Evolutionary conservation across 2,888 invertebrate genomes (phyloP), one percentile per base, ranked within the genome.

Genomic region (Emmelina monodactyla): DNA sequence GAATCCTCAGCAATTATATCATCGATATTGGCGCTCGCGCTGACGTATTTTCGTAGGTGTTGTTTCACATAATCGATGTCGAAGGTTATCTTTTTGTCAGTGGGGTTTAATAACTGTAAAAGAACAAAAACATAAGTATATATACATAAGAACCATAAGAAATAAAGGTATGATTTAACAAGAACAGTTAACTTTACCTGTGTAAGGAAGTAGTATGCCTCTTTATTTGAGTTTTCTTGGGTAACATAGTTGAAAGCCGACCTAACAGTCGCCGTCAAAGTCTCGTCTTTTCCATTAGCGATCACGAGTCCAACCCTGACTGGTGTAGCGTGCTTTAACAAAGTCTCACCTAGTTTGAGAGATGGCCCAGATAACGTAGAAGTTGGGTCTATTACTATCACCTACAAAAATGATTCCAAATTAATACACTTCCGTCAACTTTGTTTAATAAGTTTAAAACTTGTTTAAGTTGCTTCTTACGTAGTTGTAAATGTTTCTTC

Each of bases 221-320:
- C 84, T 35, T 86, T 75, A 33, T 79, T 82, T 0, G 88, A 80
- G 55, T 88, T 88, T 43, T 87, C 86, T 57, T 91, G 90, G 1
- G 87, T 83, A 9, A 97, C 85, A 63, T 92, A 97, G 70, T 97
- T 96, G 68, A 90, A 97, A 1, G 94, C 92, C 49, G 93, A 90
- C 7, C 92, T 82, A 39, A 96, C 78, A 13, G 96, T 94, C 1
- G 93, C 86, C 16, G 91, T 89, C 1, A 92, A 84, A 60, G 89
- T 87, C 0, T 88, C 87, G 38, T 80, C 83, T 16, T 73, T 83
- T 1, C 82, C 58, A 2, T 79, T 76, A 22, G 87, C 82, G 41
- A 97, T 88, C 2, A 97, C 90, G 19, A 98, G 57, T 2, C 97
- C 98, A 22, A 98, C 86, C 41, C 96, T 85, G 31, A 91, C 82